Percentiles rank a stretch among this genome's conserved stretches.
phyloP scores from a whole-genome alignment of 2,797 vertebrate species.

The Myotis findleyi region DNA sequence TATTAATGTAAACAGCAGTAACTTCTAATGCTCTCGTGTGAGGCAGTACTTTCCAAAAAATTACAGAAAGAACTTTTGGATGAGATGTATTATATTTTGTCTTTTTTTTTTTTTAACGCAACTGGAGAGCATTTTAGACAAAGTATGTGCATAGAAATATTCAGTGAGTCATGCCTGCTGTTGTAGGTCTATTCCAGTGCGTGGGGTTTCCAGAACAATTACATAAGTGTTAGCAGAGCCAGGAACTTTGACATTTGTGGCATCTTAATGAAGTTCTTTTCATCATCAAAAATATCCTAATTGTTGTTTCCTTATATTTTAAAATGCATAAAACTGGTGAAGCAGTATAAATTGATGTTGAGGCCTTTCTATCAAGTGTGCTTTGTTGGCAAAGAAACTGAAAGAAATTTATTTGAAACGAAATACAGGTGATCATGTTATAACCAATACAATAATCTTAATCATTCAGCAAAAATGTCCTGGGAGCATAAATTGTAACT shows the following conservation, averaged over 20 bases:
- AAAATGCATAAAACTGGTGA: slow-evolving; percentile 82
- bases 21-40: slow-evolving; percentile 38
- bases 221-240: slow-evolving; percentile 87
- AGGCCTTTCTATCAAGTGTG: slow-evolving; percentile 77
- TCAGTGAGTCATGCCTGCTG: slow-evolving; percentile 87
- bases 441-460: slow-evolving; percentile 1
- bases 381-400: slow-evolving; percentile 80
- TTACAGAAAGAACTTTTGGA: slow-evolving; percentile 65
- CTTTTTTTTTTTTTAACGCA: slow-evolving; percentile 26
- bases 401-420: slow-evolving; percentile 72
- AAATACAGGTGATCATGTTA: slow-evolving; percentile 60
- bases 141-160: slow-evolving; percentile 82
- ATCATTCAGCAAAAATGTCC: not conserved
- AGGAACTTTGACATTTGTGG: slow-evolving; percentile 89
- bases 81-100: slow-evolving; percentile 62
- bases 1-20: slow-evolving; percentile 67
- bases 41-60: slow-evolving; percentile 63
- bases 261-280: slow-evolving; percentile 86
- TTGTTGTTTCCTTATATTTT: slow-evolving; percentile 85
- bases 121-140: slow-evolving; percentile 81
- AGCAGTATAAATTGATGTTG: slow-evolving; percentile 77
- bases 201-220: slow-evolving; percentile 89
- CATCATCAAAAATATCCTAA: slow-evolving; percentile 85
- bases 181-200: slow-evolving; percentile 88
- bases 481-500: not conserved